Evolutionary conservation across 2,888 invertebrate genomes (phyloP).

Genomic region (Pardosa pseudoannulata): DNA sequence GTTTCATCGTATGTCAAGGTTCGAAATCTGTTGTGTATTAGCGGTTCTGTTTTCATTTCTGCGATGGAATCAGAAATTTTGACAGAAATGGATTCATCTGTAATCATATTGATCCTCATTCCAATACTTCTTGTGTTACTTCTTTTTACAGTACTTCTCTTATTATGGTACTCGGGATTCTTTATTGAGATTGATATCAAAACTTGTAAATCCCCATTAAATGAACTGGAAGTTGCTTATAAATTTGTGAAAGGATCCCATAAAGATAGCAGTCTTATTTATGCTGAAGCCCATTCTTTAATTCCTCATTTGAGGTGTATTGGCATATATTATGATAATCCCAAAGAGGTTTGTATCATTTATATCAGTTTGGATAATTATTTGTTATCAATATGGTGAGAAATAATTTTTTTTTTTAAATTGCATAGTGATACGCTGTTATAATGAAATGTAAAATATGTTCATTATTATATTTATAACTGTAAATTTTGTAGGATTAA

Average conservation of each 20-base stretch:
- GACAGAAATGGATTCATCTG: slow-evolving; percentile 56
- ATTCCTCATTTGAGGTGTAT: slow-evolving; percentile 77
- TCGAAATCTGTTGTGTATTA: background rate
- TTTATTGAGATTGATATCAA: slow-evolving; percentile 77
- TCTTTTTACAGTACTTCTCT: slow-evolving; percentile 75
- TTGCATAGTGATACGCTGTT: no score
- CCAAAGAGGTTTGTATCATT: slow-evolving; percentile 77
- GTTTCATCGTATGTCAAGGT: background rate
- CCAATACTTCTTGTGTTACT: slow-evolving; percentile 75
- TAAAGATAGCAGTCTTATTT: slow-evolving; percentile 77
- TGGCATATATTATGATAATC: slow-evolving; percentile 79
- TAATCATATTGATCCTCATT: slow-evolving; percentile 80
- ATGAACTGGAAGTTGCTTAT: slow-evolving; percentile 77
- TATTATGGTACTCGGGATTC: slow-evolving; percentile 77
- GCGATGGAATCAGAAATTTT: slow-evolving; percentile 46
- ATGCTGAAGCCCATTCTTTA: slow-evolving; percentile 77
- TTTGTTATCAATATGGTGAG: background rate
- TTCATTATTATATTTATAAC: no score
- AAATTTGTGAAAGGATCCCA: slow-evolving; percentile 79
- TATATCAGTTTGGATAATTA: no score
- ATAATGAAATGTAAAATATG: no score
- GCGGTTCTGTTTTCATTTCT: background rate
- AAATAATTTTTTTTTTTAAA: no score
- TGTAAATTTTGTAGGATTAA: no score
- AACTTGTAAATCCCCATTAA: slow-evolving; percentile 77